Conservation (phyloP, 1,140 invertebrate genomes). For the Drosophila ercepeae region DNA sequence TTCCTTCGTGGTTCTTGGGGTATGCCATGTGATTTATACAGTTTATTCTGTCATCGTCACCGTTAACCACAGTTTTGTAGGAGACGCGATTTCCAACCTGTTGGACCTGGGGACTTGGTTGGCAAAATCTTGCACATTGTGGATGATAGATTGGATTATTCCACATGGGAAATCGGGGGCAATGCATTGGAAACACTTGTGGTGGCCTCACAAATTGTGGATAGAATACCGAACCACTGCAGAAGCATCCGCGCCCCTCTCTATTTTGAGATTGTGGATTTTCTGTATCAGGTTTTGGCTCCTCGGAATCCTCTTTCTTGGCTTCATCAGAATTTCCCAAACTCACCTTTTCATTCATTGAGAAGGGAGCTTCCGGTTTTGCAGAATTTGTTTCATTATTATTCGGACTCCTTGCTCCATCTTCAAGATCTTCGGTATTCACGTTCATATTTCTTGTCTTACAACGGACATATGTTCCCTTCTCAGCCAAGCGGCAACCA, state of each 20-base stretch:
- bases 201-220: background rate
- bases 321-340: no score
- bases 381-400: no score
- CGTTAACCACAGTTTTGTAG: background rate
- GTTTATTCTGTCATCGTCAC: background rate
- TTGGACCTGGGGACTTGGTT: background rate
- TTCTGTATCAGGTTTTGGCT: background rate
- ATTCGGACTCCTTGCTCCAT: background rate
- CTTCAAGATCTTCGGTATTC: background rate
- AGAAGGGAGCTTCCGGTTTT: no score
- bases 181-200: background rate
- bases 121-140: background rate
- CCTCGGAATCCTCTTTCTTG: no score
- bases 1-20: background rate
- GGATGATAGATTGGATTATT: background rate
- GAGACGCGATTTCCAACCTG: background rate
- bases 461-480: conserved; percentile 10
- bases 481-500: conserved; percentile 14
- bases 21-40: background rate
- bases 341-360: no score
- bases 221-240: background rate
- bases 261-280: background rate
- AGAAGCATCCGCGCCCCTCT: background rate
- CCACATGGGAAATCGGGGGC: background rate
- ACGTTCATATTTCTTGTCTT: background rate